These are phyloP conservation scores for Trinorchestia longiramus DNA, from an alignment of 1,140 invertebrate species.

Conservation along the genomic window DNA sequence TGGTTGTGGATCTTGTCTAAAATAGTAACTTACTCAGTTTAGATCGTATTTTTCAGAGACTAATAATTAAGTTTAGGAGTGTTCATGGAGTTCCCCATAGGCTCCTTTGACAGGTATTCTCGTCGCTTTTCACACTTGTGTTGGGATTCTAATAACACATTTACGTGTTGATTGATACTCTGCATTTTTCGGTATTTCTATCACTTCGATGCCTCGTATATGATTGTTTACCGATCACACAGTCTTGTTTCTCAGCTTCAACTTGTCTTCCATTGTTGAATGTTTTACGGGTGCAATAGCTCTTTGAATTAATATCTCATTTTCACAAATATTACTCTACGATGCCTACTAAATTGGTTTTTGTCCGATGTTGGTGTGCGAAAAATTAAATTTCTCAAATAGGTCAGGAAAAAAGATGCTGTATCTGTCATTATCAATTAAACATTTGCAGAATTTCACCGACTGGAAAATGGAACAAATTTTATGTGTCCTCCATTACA, in stretches of 20 bases:
- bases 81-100: background rate
- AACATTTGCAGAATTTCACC: background rate
- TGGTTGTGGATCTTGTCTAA: no score
- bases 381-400: background rate
- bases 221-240: no score
- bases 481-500: background rate
- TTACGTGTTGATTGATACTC: background rate
- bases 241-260: background rate
- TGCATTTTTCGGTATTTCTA: background rate
- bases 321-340: background rate
- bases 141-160: background rate
- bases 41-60: no score
- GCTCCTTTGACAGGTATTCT: background rate
- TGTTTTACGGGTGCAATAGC: background rate
- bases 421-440: background rate
- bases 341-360: background rate
- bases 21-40: no score
- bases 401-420: background rate
- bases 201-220: no score
- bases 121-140: background rate
- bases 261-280: background rate
- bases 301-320: background rate
- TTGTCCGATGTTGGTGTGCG: background rate
- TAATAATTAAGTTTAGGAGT: background rate
- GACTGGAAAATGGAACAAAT: background rate